Conservation (phyloP, 1,140 invertebrate species). For the Danaus melanippus region DNA sequence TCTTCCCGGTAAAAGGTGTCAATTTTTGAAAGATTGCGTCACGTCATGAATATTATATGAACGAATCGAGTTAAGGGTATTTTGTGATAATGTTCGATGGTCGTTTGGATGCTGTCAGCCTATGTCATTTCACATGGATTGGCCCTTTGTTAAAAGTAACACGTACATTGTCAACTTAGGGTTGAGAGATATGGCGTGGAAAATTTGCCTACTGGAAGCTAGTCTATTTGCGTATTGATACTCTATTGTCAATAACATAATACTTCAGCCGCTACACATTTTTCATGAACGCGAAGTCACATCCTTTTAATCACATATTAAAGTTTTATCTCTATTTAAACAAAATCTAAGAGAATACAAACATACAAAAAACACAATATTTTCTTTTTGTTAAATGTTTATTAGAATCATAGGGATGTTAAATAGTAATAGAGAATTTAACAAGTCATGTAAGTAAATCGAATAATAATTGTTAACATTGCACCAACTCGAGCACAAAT, state of each 20-base stretch:
- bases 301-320: too few relatives aligned
- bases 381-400: too few relatives aligned
- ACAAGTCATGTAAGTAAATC: too few relatives aligned
- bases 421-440: too few relatives aligned
- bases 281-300: too few relatives aligned
- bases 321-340: too few relatives aligned
- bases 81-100: conserved; percentile 67
- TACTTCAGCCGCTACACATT: background rate
- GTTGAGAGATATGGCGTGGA: conserved; percentile 47
- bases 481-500: too few relatives aligned
- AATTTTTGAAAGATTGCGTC: conserved; percentile 71
- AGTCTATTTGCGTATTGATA: conserved; percentile 20
- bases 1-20: conserved; percentile 57
- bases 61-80: conserved; percentile 69
- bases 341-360: too few relatives aligned
- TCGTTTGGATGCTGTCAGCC: conserved; percentile 67
- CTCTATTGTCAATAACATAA: background rate
- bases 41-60: conserved; percentile 71
- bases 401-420: too few relatives aligned
- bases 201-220: conserved; percentile 43
- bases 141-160: conserved; percentile 70
- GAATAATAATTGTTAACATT: too few relatives aligned
- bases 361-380: too few relatives aligned
- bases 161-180: conserved; percentile 59
- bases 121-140: conserved; percentile 70